A percentile compares a stretch with the other conserved stretches of the same genome.
Evolutionary conservation across 2,888 invertebrate species (phyloP).

Genomic region (Drosophila mimica): DNA sequence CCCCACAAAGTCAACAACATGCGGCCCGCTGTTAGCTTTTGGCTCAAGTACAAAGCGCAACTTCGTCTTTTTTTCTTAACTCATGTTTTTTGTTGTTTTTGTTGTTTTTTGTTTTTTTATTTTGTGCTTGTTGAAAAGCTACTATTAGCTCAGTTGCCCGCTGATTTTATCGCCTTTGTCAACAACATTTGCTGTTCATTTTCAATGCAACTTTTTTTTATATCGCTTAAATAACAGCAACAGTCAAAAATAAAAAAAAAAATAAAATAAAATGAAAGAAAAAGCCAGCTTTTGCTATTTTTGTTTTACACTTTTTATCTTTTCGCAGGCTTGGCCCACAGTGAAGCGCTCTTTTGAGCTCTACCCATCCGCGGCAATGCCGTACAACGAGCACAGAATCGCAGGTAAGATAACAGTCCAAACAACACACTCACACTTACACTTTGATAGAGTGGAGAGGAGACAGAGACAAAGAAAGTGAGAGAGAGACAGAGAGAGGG

Average conservation of each 20-base stretch:
- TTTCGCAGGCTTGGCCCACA: conserved; percentile 84
- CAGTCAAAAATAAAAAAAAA: conserved; percentile 20
- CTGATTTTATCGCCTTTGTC: conserved; percentile 69
- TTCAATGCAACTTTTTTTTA: conserved; percentile 31
- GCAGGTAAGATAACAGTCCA: conserved; percentile 78
- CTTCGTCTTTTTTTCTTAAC: conserved; percentile 13
- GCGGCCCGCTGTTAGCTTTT: conserved; percentile 44
- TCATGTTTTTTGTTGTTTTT: conserved; percentile 10
- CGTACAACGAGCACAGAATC: conserved; percentile 81
- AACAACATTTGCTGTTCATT: conserved; percentile 37
- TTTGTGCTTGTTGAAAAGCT: conserved; percentile 39
- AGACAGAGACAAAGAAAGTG: neutral
- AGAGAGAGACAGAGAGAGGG: too few relatives aligned
- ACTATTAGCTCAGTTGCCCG: conserved; percentile 61
- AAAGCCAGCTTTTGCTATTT: conserved; percentile 21
- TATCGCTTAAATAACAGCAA: conserved; percentile 18
- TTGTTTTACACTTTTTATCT: conserved; percentile 33
- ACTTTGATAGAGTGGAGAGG: neutral
- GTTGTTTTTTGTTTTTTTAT: neutral
- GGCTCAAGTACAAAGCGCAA: conserved; percentile 42
- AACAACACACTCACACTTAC: conserved; percentile 7
- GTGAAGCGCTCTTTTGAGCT: conserved; percentile 83
- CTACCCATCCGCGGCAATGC: conserved; percentile 71
- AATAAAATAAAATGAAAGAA: conserved; percentile 19
- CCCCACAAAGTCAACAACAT: conserved; percentile 28